Evolutionary conservation across 2,888 invertebrate species (phyloP).

Genomic region (Belgica antarctica): DNA sequence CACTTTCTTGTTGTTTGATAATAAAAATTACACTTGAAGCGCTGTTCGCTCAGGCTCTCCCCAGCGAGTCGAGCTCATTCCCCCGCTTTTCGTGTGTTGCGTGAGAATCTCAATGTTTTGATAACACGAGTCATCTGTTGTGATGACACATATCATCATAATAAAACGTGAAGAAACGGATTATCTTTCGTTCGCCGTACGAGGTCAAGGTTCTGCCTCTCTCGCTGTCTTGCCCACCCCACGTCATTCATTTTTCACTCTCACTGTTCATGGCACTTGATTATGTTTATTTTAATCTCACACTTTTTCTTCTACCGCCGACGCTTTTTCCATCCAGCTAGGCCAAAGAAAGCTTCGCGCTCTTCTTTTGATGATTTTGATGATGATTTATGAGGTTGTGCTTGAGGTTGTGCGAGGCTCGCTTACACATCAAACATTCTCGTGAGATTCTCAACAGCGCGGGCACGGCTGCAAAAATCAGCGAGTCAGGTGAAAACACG

Average conservation of each 20-base stretch:
- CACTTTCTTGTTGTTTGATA: slow-evolving; percentile 15
- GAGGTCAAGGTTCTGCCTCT: slow-evolving; percentile 28
- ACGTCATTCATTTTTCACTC: slow-evolving; percentile 69
- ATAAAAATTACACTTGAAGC: neutral
- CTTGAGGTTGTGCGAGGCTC: slow-evolving; percentile 25
- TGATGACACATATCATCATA: slow-evolving; percentile 30
- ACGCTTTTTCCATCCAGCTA: neutral
- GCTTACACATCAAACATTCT: slow-evolving; percentile 10
- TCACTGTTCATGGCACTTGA: slow-evolving; percentile 67
- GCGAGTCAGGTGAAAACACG: neutral
- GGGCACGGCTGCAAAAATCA: too few species aligned
- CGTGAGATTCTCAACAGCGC: slow-evolving; percentile 5
- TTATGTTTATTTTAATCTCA: neutral
- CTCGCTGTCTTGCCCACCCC: neutral
- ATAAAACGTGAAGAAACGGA: neutral
- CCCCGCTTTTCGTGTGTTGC: neutral
- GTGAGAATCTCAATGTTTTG: neutral
- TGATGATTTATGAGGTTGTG: slow-evolving; percentile 41
- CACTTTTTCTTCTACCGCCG: neutral
- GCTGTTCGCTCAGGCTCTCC: too few species aligned
- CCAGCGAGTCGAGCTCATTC: neutral
- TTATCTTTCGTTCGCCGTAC: neutral
- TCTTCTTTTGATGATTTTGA: slow-evolving; percentile 27
- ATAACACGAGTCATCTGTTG: slow-evolving; percentile 22
- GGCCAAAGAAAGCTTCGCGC: neutral